Percentiles rank a stretch among this genome's conserved stretches.
phyloP scores from a whole-genome alignment of 2,797 vertebrate species.

The Dryobates pubescens region DNA sequence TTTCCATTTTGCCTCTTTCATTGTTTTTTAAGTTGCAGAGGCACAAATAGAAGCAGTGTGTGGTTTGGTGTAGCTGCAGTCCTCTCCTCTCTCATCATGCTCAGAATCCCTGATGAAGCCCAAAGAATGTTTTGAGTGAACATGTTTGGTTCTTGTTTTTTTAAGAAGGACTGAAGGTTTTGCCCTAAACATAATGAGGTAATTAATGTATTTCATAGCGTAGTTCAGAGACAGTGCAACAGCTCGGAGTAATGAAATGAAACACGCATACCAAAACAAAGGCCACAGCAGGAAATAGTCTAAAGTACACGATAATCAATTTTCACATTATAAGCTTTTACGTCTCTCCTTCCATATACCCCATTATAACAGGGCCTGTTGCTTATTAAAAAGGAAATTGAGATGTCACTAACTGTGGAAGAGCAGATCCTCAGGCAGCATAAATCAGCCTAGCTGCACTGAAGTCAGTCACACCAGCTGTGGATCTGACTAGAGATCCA shows the following conservation, averaged over 20 bases:
- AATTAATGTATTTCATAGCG: constrained; percentile 48
- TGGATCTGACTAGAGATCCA: background rate
- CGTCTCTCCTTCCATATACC: constrained; percentile 54
- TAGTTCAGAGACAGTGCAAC: background rate
- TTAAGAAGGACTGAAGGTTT: constrained; percentile 39
- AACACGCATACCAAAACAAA: constrained; percentile 53
- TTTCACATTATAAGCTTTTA: constrained; percentile 68
- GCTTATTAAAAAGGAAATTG: constrained; percentile 65
- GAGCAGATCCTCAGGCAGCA: constrained; percentile 26
- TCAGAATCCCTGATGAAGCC: background rate
- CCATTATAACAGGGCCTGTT: constrained; percentile 41
- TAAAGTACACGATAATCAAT: constrained; percentile 67
- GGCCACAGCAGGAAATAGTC: constrained; percentile 57
- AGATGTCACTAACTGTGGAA: constrained; percentile 46
- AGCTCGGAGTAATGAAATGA: constrained; percentile 38
- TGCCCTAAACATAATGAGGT: constrained; percentile 48
- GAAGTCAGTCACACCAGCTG: background rate
- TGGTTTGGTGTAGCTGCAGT: background rate
- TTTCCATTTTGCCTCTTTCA: background rate
- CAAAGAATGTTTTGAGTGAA: background rate
- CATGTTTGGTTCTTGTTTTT: background rate
- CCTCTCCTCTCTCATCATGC: background rate
- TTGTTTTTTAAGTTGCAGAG: background rate
- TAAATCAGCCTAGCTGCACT: background rate
- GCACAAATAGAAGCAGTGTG: background rate